Conservation (phyloP, 2,888 invertebrate genomes). For the Ophioninae sp. region DNA sequence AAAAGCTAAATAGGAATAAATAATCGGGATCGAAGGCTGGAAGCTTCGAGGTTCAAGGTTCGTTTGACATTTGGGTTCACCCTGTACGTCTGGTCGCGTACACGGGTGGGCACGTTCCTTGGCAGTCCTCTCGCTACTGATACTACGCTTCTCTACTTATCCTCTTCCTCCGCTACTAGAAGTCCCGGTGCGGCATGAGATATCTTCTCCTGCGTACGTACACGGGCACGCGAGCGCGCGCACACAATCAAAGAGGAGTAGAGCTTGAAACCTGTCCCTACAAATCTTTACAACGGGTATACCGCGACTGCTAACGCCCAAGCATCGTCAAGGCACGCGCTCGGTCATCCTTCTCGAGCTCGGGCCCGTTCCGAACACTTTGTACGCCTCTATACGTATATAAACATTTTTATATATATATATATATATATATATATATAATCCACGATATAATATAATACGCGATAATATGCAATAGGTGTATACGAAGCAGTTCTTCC, state of each 20-base stretch:
- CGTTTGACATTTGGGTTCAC: neutral
- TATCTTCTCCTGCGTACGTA: constrained; percentile 27
- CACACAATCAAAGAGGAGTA: constrained; percentile 55
- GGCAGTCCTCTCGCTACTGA: constrained; percentile 23
- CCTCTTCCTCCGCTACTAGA: constrained; percentile 40
- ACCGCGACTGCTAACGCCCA: constrained; percentile 57
- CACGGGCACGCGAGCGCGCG: neutral
- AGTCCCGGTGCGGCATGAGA: constrained; percentile 52
- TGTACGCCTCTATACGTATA: too few species aligned
- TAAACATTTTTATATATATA: too few species aligned
- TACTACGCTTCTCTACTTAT: constrained; percentile 42
- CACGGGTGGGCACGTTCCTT: neutral
- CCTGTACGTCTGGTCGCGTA: neutral
- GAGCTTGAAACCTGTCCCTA: constrained; percentile 75
- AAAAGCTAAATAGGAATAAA: too few species aligned
- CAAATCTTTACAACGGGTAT: constrained; percentile 74
- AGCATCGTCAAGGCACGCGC: constrained; percentile 51
- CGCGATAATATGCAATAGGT: constrained; percentile 23
- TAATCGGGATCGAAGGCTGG: too few species aligned
- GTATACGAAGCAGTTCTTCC: neutral
- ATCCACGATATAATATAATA: constrained; percentile 1
- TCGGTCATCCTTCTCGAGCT: constrained; percentile 51
- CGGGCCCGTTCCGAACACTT: constrained; percentile 9
- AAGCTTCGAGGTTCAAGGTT: too few species aligned
- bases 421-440: neutral